A percentile compares a stretch with the other conserved stretches of the same genome.
Conservation (phyloP, 2,113 vertebrate genomes). For the Melanerpes formicivorus region DNA sequence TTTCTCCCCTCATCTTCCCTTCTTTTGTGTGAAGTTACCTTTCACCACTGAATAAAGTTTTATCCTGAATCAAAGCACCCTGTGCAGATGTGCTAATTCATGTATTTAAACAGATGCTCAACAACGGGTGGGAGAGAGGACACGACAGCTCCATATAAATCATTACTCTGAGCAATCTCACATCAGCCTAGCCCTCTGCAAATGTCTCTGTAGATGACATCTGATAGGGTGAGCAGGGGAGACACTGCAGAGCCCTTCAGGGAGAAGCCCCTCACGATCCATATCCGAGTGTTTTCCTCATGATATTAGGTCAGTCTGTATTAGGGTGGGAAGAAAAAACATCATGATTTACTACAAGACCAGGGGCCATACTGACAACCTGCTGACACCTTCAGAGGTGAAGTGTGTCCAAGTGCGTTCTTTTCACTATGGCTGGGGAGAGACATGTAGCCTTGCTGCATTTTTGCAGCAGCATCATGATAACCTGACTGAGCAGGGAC, state of each 20-base stretch:
- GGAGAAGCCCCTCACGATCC: background rate
- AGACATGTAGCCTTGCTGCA: background rate
- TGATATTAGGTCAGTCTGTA: rapidly evolving
- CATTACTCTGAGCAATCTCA: background rate
- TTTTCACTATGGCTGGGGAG: rapidly evolving
- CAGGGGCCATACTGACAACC: background rate
- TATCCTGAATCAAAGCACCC: constrained; percentile 1
- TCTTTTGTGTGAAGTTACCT: background rate
- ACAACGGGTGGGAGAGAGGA: background rate
- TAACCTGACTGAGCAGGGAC: background rate
- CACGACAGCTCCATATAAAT: background rate
- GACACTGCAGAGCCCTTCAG: background rate
- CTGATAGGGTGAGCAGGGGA: rapidly evolving
- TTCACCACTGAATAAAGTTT: background rate
- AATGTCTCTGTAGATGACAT: background rate
- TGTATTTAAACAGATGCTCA: constrained; percentile 53
- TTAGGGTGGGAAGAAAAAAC: background rate
- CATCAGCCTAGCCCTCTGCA: background rate
- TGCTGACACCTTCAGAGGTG: background rate
- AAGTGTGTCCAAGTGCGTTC: background rate
- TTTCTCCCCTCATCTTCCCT: background rate
- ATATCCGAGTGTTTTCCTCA: background rate
- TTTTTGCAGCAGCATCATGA: background rate
- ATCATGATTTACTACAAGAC: background rate
- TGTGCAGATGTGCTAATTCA: constrained; percentile 47